phyloP scores from a whole-genome alignment of 2,113 vertebrate species.

The Pollachius pollachius region DNA sequence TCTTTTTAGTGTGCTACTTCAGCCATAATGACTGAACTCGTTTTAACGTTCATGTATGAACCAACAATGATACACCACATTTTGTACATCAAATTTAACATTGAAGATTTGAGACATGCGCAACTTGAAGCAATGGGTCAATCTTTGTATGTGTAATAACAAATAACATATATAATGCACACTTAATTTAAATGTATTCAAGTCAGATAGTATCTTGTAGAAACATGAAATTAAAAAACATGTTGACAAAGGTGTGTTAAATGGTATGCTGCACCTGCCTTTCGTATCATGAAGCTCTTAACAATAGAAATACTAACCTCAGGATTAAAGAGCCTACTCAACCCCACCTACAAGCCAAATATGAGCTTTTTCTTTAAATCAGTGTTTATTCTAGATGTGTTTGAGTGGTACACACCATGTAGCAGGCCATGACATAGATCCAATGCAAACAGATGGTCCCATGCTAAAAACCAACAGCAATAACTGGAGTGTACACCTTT shows the following conservation, averaged over 20 bases:
- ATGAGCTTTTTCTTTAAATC: conserved; percentile 25
- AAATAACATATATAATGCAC: too few species aligned
- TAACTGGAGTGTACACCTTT: not conserved
- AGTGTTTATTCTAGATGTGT: conserved; percentile 41
- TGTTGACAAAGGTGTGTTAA: conserved; percentile 1
- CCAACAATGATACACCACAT: too few species aligned
- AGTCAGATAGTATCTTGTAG: not conserved
- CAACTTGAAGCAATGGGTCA: too few species aligned
- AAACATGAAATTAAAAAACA: not conserved
- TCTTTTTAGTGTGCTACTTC: too few species aligned
- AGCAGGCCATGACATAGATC: conserved; percentile 35
- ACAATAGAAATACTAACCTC: conserved; percentile 24
- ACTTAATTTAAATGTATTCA: too few species aligned
- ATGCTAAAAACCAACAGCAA: conserved; percentile 7
- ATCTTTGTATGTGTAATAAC: too few species aligned
- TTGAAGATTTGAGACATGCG: too few species aligned
- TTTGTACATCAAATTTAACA: too few species aligned
- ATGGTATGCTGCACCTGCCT: conserved; percentile 21
- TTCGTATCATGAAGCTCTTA: conserved; percentile 17
- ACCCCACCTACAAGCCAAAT: conserved; percentile 42
- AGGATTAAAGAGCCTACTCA: conserved; percentile 22
- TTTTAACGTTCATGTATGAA: too few species aligned
- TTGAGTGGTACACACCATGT: conserved; percentile 14
- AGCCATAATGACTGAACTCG: too few species aligned
- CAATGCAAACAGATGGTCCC: conserved; percentile 45